Conservation (phyloP, 2,797 vertebrate genomes). For the Craterocephalus amniculus region DNA sequence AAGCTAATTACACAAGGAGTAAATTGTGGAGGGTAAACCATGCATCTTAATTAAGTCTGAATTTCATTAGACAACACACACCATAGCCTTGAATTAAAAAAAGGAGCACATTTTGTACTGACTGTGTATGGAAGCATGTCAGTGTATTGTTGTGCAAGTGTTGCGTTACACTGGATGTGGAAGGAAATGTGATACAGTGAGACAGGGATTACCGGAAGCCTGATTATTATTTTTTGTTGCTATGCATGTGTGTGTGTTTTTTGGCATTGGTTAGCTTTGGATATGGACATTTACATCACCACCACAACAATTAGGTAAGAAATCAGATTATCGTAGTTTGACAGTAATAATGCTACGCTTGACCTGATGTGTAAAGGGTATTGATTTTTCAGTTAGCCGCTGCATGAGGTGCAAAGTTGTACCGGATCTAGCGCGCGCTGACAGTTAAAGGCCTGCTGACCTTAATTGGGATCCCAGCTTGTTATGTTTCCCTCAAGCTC, state of each 20-base stretch:
- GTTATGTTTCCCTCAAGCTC: neutral
- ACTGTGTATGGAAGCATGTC: conserved; percentile 19
- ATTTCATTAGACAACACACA: conserved; percentile 76
- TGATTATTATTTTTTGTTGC: conserved; percentile 5
- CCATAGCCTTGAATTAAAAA: conserved; percentile 61
- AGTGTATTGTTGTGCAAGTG: conserved; percentile 10
- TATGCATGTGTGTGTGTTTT: neutral
- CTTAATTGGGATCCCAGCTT: conserved; percentile 35
- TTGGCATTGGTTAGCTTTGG: conserved; percentile 5
- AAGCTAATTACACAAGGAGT: conserved; percentile 77
- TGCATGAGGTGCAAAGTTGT: conserved; percentile 44
- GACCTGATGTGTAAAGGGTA: conserved; percentile 55
- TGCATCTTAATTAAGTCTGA: conserved; percentile 80
- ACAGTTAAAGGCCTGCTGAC: conserved; percentile 48
- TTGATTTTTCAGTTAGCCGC: conserved; percentile 56
- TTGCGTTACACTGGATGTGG: conserved; percentile 12
- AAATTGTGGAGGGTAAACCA: conserved; percentile 67
- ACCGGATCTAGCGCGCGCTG: conserved; percentile 38
- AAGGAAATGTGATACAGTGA: conserved; percentile 14
- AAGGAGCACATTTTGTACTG: conserved; percentile 17
- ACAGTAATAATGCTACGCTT: conserved; percentile 48
- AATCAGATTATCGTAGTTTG: conserved; percentile 42
- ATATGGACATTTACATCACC: conserved; percentile 40
- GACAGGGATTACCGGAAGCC: neutral
- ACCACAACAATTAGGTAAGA: conserved; percentile 27